Conservation (phyloP, 2,113 vertebrate species). For the Anthoscopus minutus region DNA sequence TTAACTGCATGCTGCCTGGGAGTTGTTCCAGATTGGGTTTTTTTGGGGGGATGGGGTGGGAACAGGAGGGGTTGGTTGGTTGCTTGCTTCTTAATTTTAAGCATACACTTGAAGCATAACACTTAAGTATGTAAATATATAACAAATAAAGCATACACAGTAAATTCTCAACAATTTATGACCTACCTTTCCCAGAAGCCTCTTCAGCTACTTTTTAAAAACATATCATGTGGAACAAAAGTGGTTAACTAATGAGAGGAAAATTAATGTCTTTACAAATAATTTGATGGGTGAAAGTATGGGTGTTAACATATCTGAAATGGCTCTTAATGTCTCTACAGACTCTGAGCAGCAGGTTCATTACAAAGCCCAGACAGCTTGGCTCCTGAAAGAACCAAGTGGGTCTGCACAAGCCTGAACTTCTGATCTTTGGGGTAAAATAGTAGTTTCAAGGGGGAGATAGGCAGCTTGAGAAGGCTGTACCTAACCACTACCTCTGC, state of each 20-base stretch:
- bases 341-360: not conserved
- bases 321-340: not conserved
- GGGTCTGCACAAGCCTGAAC: not conserved
- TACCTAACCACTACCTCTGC: not conserved
- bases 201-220: not conserved
- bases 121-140: not conserved
- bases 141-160: not conserved
- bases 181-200: not conserved
- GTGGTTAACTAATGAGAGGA: not conserved
- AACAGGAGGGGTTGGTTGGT: not conserved
- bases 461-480: not conserved
- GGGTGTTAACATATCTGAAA: not conserved
- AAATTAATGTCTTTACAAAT: not conserved
- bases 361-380: not conserved
- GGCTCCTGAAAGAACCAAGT: not conserved
- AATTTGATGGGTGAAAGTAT: not conserved
- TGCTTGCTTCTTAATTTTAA: not conserved
- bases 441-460: too few relatives aligned
- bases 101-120: not conserved
- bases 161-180: not conserved
- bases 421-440: not conserved
- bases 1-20: not conserved
- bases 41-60: fast-evolving
- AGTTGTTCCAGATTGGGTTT: not conserved
- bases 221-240: not conserved